Evolutionary conservation across 2,888 invertebrate genomes (phyloP), one percentile per base, ranked within the genome.

Genomic region (Dyspetes luteomarginatus): DNA sequence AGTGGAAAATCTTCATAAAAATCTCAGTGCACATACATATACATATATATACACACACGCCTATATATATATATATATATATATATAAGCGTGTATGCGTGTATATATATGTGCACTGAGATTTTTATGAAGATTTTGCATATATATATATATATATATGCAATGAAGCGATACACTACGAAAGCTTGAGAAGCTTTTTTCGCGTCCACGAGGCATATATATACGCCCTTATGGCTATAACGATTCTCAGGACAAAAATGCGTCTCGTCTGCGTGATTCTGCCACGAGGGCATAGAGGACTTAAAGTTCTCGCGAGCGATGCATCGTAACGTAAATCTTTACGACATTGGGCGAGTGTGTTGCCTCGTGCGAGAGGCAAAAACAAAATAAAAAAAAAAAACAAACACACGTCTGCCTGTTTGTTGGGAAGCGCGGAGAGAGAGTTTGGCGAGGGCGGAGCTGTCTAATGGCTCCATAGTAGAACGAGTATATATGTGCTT

Each of bases 321-420:
- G 58, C 74, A 15, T 79, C 79, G 79, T 79, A 75, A 75, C 79
- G 79, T 79, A 79, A 79, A 79, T 75, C 75, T 75, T 41, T 50
- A 12, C 19, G 75, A 71, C 75, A 56, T 79, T 15, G 19, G 28
- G 43, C 26, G 48, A 60, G 30, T 22, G 36, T 67, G 19, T 24
- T 4, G 52, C 55, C 7, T 7, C 24, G n/a, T n/a, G n/a, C n/a
- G n/a, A 19, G 55, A n/a, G 26, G 26, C 56, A n/a, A 48, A 48
- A 48, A 36, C 3, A 3, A 36, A 19, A 22, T 12, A 45, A 24
- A 76, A 76, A 79, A 50, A 65, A 67, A 50, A 45, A 71, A 30
- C 22, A 52, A 19, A 41, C 41, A 2, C 9, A 43, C n/a, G 58
- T 48, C 19, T 55, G 45, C 52, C 17, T 26, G 48, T 58, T 67